These are phyloP conservation scores for Melanotus villosus DNA, from an alignment of 2,888 invertebrate genomes.

Conservation along the genomic window DNA sequence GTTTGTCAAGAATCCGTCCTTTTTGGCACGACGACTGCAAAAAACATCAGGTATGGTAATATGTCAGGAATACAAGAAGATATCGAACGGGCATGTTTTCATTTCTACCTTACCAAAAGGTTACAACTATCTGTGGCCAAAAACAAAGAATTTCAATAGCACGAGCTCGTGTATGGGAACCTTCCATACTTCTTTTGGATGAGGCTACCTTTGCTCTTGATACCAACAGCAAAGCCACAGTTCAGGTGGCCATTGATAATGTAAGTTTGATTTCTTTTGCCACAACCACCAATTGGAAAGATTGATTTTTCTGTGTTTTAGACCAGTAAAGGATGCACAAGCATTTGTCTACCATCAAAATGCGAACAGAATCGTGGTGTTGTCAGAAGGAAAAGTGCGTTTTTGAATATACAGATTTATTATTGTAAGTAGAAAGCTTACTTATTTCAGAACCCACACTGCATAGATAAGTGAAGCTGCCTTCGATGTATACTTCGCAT, in stretches of 20 bases:
- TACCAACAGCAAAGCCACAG: slow-evolving; percentile 87
- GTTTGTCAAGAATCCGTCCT: slow-evolving; percentile 94
- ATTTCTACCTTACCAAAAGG: slow-evolving; percentile 82
- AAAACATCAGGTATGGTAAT: slow-evolving; percentile 88
- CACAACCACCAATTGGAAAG: no score
- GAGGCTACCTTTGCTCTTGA: slow-evolving; percentile 94
- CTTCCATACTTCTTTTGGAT: slow-evolving; percentile 83
- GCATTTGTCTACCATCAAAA: slow-evolving; percentile 80
- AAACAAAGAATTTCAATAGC: slow-evolving; percentile 94
- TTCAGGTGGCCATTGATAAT: slow-evolving; percentile 84
- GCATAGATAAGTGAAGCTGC: no score
- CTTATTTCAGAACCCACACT: no score
- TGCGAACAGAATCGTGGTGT: slow-evolving; percentile 81
- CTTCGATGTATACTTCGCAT: no score
- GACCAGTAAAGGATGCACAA: slow-evolving; percentile 83
- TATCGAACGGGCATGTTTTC: slow-evolving; percentile 80
- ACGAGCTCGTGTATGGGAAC: slow-evolving; percentile 86
- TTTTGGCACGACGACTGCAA: slow-evolving; percentile 86
- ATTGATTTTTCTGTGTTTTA: slow-evolving; percentile 58
- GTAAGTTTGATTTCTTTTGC: no score
- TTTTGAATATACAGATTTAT: no score
- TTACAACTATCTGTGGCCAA: slow-evolving; percentile 89
- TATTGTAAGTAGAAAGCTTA: no score
- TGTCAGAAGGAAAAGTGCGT: slow-evolving; percentile 77
- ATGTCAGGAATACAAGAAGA: slow-evolving; percentile 76